Evolutionary conservation across 2,113 vertebrate genomes (phyloP).

Genomic region (Sapayoa aenigma): DNA sequence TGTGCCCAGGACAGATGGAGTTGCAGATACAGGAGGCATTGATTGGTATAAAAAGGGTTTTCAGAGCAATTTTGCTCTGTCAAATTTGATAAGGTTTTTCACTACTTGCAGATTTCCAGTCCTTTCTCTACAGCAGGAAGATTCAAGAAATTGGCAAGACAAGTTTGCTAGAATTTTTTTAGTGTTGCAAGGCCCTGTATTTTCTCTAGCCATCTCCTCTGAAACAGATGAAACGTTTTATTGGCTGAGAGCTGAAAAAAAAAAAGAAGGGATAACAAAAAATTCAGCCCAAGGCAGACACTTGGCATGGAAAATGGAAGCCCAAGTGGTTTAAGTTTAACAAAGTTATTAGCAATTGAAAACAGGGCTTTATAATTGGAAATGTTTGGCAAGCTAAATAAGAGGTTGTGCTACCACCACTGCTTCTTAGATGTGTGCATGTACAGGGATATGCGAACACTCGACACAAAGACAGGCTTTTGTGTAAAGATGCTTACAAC

Average conservation of each 20-base stretch:
- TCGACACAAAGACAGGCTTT: not conserved
- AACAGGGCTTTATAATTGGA: conserved; percentile 57
- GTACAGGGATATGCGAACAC: not conserved
- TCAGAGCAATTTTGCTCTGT: not conserved
- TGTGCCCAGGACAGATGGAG: accelerated
- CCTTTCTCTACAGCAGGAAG: not conserved
- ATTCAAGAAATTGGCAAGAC: not conserved
- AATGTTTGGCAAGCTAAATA: conserved; percentile 41
- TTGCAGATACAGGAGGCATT: not conserved
- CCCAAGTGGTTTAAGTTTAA: conserved; percentile 58
- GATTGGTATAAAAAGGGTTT: not conserved
- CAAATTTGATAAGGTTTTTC: not conserved
- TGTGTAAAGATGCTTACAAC: not conserved
- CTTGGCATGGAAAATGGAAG: conserved; percentile 39
- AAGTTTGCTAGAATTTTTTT: not conserved
- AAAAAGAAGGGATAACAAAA: not conserved
- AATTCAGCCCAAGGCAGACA: conserved; percentile 34
- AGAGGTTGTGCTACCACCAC: conserved; percentile 47
- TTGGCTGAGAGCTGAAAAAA: not conserved
- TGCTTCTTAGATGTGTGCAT: not conserved
- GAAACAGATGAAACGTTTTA: conserved; percentile 17
- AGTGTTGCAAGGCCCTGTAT: not conserved
- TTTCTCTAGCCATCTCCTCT: not conserved
- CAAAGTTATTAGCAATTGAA: conserved; percentile 60
- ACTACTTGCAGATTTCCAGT: not conserved